Evolutionary conservation across 2,113 vertebrate species (phyloP), one percentile per base, ranked within the genome.

Genomic region (Oxyruncus cristatus): DNA sequence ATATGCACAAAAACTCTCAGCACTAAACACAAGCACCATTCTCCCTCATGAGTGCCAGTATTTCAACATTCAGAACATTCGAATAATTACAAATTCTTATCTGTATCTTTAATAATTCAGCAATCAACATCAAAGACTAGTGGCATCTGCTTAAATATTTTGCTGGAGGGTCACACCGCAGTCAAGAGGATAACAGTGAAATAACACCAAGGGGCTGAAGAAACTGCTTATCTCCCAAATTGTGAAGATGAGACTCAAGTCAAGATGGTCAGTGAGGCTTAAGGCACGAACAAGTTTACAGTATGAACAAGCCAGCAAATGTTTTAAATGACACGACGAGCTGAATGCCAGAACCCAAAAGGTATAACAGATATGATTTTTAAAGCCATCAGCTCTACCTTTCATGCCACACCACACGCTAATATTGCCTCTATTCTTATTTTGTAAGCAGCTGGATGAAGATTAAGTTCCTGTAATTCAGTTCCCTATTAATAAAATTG

Each of bases 51-150:
- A 74, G 11, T n/a, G 14, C 5, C 50, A 77, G 26, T 70, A 75
- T 66, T 66, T 87, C 41, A 58, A 49, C 6, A 61, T 71, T 50
- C 68, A 76, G 56, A 98, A 97, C 96, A 97, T 97, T 96, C 94
- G 97, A 97, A 96, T 96, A 97, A 95, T 97, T 96, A 97, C 97
- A 96, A 97, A 95, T 97, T 97, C 94, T 97, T 95, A 98, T 97
- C 97, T 97, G 50, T 87, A 92, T 94, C 80, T 97, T 97, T 98
- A 98, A 98, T 97, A 97, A 97, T 94, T 53, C 89, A 97, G 86
- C 98, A 98, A 98, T 98, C 91, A 77, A 97, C 97, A 97, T 95
- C 41, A 92, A 95, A 95, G 85, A 85, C 93, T 89, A 95, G 96
- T 76, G 93, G 88, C 78, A 68, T 89, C 95, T 94, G 65, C 92